Conservation (phyloP, 2,113 vertebrate species). For the Chaetorhynchus papuensis region DNA sequence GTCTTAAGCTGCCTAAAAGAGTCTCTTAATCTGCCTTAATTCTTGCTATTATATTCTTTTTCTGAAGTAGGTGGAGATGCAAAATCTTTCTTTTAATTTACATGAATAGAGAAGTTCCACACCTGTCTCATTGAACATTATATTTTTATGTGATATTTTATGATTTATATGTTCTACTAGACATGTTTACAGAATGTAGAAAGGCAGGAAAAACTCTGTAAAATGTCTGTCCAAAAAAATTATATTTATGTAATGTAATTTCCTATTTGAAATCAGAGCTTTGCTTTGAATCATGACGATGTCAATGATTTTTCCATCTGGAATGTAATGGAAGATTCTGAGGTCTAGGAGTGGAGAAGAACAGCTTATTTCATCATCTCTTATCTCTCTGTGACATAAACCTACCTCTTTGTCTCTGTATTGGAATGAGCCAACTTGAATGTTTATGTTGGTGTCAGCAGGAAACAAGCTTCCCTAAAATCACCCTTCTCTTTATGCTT, state of each 20-base stretch:
- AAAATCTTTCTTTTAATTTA: not conserved
- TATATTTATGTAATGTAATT: not conserved
- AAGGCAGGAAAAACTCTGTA: not conserved
- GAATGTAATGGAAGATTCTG: not conserved
- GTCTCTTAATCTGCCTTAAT: constrained; percentile 4
- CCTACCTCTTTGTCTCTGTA: not conserved
- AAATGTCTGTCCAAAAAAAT: not conserved
- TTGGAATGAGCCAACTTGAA: not conserved
- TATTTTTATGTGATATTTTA: not conserved
- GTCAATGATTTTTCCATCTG: not conserved
- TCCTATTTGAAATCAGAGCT: not conserved
- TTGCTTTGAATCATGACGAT: not conserved
- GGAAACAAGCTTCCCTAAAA: not conserved
- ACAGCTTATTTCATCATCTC: not conserved
- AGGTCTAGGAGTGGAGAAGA: not conserved
- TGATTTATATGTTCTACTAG: not conserved
- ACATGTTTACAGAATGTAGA: not conserved
- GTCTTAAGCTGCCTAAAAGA: constrained; percentile 17
- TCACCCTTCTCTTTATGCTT: not conserved
- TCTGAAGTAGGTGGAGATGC: not conserved
- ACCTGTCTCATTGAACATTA: not conserved
- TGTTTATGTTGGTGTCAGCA: not conserved
- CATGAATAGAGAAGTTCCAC: not conserved
- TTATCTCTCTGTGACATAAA: not conserved
- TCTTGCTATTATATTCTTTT: constrained; percentile 13